Percentiles rank a stretch among this genome's conserved stretches.
Evolutionary conservation across 2,113 vertebrate genomes (phyloP).

Genomic region (Panthera tigris): DNA sequence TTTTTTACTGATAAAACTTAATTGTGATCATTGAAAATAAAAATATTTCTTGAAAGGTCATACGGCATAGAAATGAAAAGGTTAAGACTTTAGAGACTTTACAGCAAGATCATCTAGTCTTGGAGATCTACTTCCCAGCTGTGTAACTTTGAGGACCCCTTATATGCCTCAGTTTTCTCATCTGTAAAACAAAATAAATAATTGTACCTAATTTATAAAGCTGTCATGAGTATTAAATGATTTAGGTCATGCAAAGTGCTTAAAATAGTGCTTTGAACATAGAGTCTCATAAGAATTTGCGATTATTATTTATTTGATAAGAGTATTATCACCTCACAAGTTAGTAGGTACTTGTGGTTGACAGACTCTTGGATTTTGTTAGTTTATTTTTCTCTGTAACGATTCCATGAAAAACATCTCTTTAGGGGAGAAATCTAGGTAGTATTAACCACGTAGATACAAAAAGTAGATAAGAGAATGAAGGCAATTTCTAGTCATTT

Average conservation of each 20-base stretch:
- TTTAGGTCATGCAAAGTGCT: background rate
- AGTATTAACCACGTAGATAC: background rate
- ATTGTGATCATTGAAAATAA: slow-evolving; percentile 42
- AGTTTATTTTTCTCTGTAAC: background rate
- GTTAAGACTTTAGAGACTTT: background rate
- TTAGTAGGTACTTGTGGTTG: background rate
- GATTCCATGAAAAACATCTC: background rate
- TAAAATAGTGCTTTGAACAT: background rate
- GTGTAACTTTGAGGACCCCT: background rate
- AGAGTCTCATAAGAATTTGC: background rate
- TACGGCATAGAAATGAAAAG: background rate
- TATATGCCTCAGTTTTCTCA: background rate
- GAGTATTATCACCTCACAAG: background rate
- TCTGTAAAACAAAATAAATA: background rate
- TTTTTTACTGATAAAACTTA: background rate
- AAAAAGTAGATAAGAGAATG: background rate
- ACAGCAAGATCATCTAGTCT: background rate
- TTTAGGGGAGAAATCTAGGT: background rate
- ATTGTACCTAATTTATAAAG: background rate
- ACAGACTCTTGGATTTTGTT: background rate
- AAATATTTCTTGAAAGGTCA: slow-evolving; percentile 16
- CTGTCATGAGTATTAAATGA: background rate
- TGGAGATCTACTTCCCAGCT: background rate
- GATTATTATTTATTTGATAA: background rate
- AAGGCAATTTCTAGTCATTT: background rate